Conservation (phyloP, 2,888 invertebrate genomes). For the Cryptocephalus moraei region DNA sequence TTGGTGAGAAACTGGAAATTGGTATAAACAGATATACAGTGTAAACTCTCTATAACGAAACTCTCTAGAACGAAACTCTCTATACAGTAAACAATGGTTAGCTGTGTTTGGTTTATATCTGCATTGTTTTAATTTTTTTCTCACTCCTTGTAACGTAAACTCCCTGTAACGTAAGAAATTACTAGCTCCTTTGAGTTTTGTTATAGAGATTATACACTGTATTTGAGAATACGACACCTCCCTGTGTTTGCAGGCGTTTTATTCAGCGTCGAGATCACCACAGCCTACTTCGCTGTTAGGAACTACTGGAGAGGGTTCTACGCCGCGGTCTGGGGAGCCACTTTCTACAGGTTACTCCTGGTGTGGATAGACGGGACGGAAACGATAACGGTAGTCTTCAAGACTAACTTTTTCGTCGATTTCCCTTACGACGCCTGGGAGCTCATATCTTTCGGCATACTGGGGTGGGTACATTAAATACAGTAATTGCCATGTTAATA, state of each 20-base stretch:
- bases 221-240: no score
- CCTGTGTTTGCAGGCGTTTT: conserved; percentile 64
- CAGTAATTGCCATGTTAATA: not conserved
- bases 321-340: conserved; percentile 92
- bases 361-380: conserved; percentile 90
- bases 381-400: conserved; percentile 87
- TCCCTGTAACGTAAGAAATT: no score
- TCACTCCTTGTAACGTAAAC: no score
- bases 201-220: no score
- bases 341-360: conserved; percentile 82
- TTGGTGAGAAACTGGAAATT: no score
- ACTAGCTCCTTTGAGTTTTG: no score
- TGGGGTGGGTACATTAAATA: conserved; percentile 54
- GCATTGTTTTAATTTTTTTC: no score
- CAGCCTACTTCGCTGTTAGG: conserved; percentile 92
- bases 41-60: no score
- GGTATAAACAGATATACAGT: no score
- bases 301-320: conserved; percentile 98
- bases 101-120: no score
- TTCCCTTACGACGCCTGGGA: conserved; percentile 95
- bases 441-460: conserved; percentile 79
- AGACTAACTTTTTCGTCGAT: conserved; percentile 81
- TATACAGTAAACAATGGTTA: no score
- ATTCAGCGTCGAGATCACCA: conserved; percentile 97
- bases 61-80: no score